These are phyloP conservation scores for Albula glossodonta DNA, from an alignment of 2,113 vertebrate genomes.

Conservation along the genomic window DNA sequence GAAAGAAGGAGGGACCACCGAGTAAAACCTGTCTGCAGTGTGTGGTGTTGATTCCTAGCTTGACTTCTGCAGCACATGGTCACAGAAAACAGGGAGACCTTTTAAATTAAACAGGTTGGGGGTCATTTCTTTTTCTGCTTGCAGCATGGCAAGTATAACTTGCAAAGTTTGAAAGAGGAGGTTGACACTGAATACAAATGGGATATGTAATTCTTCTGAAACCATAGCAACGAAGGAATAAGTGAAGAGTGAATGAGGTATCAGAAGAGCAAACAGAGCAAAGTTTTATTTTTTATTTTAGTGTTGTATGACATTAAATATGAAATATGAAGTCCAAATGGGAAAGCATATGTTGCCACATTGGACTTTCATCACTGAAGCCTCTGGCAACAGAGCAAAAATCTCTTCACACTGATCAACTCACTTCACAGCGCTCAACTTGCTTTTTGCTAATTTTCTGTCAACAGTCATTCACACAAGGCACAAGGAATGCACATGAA, in stretches of 20 bases:
- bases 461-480: no score
- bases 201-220: conserved; percentile 41
- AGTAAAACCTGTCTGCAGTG: neutral
- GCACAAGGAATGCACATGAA: neutral
- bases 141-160: conserved; percentile 51
- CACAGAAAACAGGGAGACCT: neutral
- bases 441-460: no score
- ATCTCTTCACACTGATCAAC: neutral
- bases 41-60: conserved; percentile 27
- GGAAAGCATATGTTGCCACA: no score
- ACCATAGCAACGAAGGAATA: conserved; percentile 49
- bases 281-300: conserved; percentile 13
- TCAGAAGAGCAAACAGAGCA: conserved; percentile 23
- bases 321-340: neutral
- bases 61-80: conserved; percentile 22
- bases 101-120: conserved; percentile 47
- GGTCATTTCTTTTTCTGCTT: conserved; percentile 32
- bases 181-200: conserved; percentile 42
- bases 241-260: conserved; percentile 38
- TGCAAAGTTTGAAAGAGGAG: conserved; percentile 48
- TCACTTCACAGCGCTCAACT: neutral
- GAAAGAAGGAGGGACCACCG: no score
- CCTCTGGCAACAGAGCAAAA: neutral
- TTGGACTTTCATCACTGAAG: no score
- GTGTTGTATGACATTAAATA: neutral